A percentile compares a stretch with the other conserved stretches of the same genome.
Evolutionary conservation across 2,797 vertebrate genomes (phyloP).

Genomic region (Enteromius unitaeniatus): DNA sequence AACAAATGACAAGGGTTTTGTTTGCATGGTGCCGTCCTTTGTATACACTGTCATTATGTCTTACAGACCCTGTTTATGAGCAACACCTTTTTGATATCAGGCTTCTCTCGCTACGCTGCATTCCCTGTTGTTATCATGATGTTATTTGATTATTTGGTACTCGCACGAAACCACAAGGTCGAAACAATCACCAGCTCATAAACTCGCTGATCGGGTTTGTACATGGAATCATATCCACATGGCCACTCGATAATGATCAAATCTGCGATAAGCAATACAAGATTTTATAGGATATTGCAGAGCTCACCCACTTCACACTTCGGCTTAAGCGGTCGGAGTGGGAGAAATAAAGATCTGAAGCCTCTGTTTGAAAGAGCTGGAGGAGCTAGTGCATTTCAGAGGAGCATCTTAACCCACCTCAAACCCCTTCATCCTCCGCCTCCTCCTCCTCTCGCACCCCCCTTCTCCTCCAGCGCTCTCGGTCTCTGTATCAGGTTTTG

Average conservation of each 20-base stretch:
- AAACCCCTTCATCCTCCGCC: conserved; percentile 17
- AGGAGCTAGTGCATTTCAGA: conserved; percentile 35
- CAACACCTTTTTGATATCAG: conserved; percentile 44
- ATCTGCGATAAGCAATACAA: conserved; percentile 48
- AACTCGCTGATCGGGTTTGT: conserved; percentile 43
- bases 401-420: conserved; percentile 52
- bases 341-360: conserved; percentile 41
- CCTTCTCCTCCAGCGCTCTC: conserved; percentile 51
- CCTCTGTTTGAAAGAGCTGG: conserved; percentile 19
- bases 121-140: conserved; percentile 24
- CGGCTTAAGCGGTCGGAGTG: conserved; percentile 22
- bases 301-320: conserved; percentile 52
- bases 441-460: neutral
- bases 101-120: conserved; percentile 5
- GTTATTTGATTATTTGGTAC: conserved; percentile 43
- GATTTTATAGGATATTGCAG: conserved; percentile 49
- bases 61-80: conserved; percentile 22
- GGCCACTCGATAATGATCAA: conserved; percentile 39
- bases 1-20: conserved; percentile 32
- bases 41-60: conserved; percentile 34
- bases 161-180: conserved; percentile 46
- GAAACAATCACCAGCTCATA: conserved; percentile 51
- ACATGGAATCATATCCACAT: conserved; percentile 43
- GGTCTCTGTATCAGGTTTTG: conserved; percentile 74
- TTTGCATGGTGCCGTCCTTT: conserved; percentile 15